Conservation (phyloP, 2,888 invertebrate genomes). For the Chrysomela aeneicollis region DNA sequence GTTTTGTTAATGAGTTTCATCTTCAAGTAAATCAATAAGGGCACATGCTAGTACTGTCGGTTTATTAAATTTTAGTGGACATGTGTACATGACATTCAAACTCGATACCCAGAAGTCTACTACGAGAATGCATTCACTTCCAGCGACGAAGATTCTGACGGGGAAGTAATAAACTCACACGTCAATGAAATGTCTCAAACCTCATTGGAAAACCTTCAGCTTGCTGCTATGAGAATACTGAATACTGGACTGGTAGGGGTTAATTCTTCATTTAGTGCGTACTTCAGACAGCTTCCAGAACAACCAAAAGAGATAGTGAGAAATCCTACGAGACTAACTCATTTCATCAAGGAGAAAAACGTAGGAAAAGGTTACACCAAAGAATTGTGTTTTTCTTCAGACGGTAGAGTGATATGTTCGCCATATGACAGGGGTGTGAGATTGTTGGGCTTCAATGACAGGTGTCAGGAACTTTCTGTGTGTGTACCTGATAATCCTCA, state of each 20-base stretch:
- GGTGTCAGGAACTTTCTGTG: slow-evolving; percentile 80
- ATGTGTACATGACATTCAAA: slow-evolving; percentile 92
- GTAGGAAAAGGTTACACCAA: slow-evolving; percentile 92
- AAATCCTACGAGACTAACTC: slow-evolving; percentile 81
- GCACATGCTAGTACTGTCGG: no score
- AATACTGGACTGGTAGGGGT: slow-evolving; percentile 57
- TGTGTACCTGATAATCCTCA: slow-evolving; percentile 66
- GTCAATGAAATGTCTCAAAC: slow-evolving; percentile 42
- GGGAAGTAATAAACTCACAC: slow-evolving; percentile 39
- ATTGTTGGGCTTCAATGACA: slow-evolving; percentile 78
- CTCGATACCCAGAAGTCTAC: slow-evolving; percentile 63
- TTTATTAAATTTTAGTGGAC: slow-evolving; percentile 76
- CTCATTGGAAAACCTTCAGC: slow-evolving; percentile 42
- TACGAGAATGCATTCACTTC: slow-evolving; percentile 56
- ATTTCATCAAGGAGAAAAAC: slow-evolving; percentile 86
- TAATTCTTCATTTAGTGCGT: slow-evolving; percentile 48
- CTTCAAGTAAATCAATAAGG: no score
- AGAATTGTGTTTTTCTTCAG: slow-evolving; percentile 89
- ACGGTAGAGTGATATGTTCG: slow-evolving; percentile 89
- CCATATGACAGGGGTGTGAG: slow-evolving; percentile 88
- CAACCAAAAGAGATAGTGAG: slow-evolving; percentile 66
- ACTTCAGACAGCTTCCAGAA: slow-evolving; percentile 52
- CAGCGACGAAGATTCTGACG: slow-evolving; percentile 45
- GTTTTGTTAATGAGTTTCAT: no score
- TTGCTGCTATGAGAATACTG: slow-evolving; percentile 54